A percentile compares a stretch with the other conserved stretches of the same genome.
Evolutionary conservation across 37 sponge, comb jelly and placozoan species (phyloP).

Genomic region (Diacarnus erythraeanus): DNA sequence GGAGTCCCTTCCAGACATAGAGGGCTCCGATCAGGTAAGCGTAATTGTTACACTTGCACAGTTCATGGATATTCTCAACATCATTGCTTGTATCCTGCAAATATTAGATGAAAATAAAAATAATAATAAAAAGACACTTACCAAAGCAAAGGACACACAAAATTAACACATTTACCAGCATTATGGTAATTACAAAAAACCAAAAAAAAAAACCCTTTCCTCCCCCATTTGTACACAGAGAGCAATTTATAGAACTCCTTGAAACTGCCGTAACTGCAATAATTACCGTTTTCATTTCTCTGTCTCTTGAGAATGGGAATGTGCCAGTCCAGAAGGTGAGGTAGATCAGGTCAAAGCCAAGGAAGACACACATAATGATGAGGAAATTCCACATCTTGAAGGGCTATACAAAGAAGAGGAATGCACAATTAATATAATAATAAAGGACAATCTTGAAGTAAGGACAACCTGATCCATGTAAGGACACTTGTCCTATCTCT

Average conservation of each 20-base stretch:
- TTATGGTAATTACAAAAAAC: neutral
- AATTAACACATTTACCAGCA: no score
- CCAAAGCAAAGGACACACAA: neutral
- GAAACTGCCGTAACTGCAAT: no score
- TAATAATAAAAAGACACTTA: neutral
- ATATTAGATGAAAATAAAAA: neutral
- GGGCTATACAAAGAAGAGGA: conserved; percentile 5
- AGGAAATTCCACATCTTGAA: conserved; percentile 58
- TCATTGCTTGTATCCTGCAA: conserved; percentile 16
- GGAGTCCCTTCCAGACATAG: conserved; percentile 68
- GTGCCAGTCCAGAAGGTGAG: conserved; percentile 59
- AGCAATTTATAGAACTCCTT: no score
- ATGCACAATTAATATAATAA: no score
- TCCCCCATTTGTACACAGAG: no score
- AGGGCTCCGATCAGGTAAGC: conserved; percentile 69
- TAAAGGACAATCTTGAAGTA: neutral
- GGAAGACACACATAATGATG: conserved; percentile 42
- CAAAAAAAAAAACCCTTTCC: no score
- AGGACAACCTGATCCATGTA: neutral
- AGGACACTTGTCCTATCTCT: no score
- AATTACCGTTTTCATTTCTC: neutral
- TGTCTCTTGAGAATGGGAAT: conserved; percentile 10
- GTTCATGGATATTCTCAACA: conserved; percentile 1
- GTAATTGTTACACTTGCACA: conserved; percentile 43
- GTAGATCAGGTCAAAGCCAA: conserved; percentile 47